Conservation (phyloP, 2,113 vertebrate genomes). For the Panthera tigris region DNA sequence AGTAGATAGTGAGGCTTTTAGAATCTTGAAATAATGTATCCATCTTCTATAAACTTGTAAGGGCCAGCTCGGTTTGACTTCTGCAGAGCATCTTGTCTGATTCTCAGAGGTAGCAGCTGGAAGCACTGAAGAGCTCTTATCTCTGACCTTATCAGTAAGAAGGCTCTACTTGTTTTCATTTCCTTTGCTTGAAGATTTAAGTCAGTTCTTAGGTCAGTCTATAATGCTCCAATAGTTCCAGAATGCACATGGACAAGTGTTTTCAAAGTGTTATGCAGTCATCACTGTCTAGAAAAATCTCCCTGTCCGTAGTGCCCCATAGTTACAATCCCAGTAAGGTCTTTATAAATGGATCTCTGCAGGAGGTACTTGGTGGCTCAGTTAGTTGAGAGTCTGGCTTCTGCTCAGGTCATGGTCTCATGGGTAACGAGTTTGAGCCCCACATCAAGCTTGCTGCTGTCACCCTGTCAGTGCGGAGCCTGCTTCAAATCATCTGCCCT, state of each 20-base stretch:
- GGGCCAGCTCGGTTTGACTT: no score
- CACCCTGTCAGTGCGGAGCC: no score
- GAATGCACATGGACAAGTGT: background rate
- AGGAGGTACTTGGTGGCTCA: no score
- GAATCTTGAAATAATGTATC: background rate
- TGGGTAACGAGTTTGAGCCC: no score
- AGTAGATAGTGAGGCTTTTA: background rate
- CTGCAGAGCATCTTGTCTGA: background rate
- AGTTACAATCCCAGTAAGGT: background rate
- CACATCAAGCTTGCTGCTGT: no score
- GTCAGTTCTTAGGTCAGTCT: background rate
- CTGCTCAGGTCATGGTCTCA: no score
- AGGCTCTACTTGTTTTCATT: background rate
- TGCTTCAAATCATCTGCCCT: no score
- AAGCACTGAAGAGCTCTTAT: background rate
- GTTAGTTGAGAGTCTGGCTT: no score
- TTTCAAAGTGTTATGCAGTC: background rate
- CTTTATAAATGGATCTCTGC: background rate
- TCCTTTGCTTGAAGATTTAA: background rate
- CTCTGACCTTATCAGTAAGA: background rate
- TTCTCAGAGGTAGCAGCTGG: background rate
- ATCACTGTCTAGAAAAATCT: background rate
- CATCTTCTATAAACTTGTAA: background rate
- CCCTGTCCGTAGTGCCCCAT: accelerated
- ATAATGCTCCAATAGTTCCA: background rate